Percentiles rank a stretch among this genome's conserved stretches.
Evolutionary conservation across 2,797 vertebrate species (phyloP).

Genomic region (Rhabdophis nuchalis): DNA sequence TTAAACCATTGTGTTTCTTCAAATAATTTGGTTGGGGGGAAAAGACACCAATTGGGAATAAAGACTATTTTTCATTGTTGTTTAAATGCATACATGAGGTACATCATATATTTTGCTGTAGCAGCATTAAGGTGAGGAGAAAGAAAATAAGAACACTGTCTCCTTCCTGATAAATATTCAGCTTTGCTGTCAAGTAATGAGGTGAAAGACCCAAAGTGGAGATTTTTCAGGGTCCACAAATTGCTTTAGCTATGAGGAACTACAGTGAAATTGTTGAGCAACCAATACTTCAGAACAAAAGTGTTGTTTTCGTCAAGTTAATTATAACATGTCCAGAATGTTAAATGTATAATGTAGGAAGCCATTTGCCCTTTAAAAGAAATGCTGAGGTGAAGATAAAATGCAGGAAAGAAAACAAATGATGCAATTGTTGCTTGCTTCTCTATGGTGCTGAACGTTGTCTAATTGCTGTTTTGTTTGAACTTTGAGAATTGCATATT

Average conservation of each 20-base stretch:
- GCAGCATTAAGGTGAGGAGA: neutral
- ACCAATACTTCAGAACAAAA: neutral
- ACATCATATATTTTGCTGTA: neutral
- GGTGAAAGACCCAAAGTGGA: conserved; percentile 16
- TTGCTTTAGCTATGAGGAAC: conserved; percentile 20
- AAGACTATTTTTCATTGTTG: neutral
- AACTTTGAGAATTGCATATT: neutral
- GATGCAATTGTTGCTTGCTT: neutral
- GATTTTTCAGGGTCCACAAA: conserved; percentile 25
- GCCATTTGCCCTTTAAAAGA: conserved; percentile 12
- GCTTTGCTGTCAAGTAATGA: too few species aligned
- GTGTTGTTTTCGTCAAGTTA: conserved; percentile 10
- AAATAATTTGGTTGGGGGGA: neutral
- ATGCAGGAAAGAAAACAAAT: neutral
- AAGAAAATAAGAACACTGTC: too few species aligned
- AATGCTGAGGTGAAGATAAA: neutral
- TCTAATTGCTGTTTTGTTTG: conserved; percentile 6
- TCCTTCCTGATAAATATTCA: too few species aligned
- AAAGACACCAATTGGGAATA: neutral
- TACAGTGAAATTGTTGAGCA: conserved; percentile 14
- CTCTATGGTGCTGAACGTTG: neutral
- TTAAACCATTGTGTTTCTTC: neutral
- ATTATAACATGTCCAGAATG: conserved; percentile 1
- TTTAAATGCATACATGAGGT: neutral
- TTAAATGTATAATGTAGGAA: conserved; percentile 8